Base-by-base conservation (phyloP, 2,113 vertebrate genomes). In the Podilymbus podiceps region DNA sequence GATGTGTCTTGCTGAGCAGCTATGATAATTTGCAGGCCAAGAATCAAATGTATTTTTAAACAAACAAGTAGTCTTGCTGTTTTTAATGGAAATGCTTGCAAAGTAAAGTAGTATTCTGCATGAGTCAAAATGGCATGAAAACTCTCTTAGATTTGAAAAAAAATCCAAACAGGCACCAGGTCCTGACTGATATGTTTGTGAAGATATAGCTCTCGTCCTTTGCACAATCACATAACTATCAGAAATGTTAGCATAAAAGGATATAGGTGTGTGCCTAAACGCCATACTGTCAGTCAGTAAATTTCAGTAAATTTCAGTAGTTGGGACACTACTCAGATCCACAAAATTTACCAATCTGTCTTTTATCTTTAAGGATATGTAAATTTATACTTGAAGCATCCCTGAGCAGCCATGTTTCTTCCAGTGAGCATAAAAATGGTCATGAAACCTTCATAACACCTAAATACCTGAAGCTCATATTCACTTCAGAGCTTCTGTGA, bases 21-120 rank as follows among this genome's bases (percentile, higher is more conserved):
- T 94, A 38, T 79, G 68, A 63, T 13, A 79, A 85, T 76, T 85
- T 92, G 20, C 46, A 84, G 85, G 58, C 11, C 25, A 90, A 92
- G 42, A 92, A 92, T 58, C 24, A 82, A 90, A 69, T 46, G 13
- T 25, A 73, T 72, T 92, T 93, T 92, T 78, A 92, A 95, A 83
- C 28, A 91, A 95, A 71, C n/a, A 90, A 68, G 30, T 53, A 82
- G 13, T 25, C 33, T 75, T 88, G 63, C 46, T 88, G n/a, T 3
- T 85, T 89, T 76, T 83, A 91, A 93, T 78, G 35, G 52, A 89
- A 90, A 56, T 35, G 25, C 13, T 89, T 91, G 73, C 60, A 63
- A 91, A 64, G 44, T 50, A 49, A 84, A 66, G 20, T 35, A 76
- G 4, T 68, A 87, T 84, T 87, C 85, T 78, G 15, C 15, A 10